Percentiles rank a stretch among this genome's conserved stretches.
phyloP scores from a whole-genome alignment of 2,797 vertebrate species.

The Helarctos malayanus region DNA sequence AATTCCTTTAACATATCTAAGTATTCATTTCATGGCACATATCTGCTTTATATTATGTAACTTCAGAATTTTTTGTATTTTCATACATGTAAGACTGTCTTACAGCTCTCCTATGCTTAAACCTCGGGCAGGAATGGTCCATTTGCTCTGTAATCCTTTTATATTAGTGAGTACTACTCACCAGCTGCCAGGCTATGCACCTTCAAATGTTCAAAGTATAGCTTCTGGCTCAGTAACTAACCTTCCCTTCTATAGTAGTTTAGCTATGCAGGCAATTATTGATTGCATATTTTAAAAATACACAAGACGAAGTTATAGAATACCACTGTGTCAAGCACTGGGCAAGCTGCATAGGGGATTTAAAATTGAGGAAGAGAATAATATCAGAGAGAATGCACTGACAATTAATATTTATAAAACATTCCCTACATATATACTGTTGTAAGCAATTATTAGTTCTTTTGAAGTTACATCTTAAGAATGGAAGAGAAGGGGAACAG shows the following conservation, averaged over 20 bases:
- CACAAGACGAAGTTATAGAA: neutral
- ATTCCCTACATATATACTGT: neutral
- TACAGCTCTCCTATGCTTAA: neutral
- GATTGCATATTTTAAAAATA: constrained; percentile 10
- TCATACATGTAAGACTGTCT: neutral
- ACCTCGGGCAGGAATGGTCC: neutral
- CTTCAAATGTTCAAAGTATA: neutral
- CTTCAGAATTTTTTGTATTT: neutral
- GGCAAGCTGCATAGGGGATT: neutral
- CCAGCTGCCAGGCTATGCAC: neutral
- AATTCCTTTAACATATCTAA: neutral
- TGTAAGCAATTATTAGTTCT: neutral
- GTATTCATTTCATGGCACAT: neutral
- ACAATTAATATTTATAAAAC: neutral
- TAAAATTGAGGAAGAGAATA: neutral
- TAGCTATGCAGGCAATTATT: neutral
- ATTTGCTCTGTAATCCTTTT: neutral
- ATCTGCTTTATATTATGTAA: neutral
- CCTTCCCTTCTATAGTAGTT: neutral
- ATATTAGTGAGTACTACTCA: neutral
- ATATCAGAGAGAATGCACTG: neutral
- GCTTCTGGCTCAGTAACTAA: neutral
- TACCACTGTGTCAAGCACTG: neutral
- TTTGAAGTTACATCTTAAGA: constrained; percentile 30
- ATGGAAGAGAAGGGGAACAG: neutral